Base-by-base conservation (phyloP, 1,140 invertebrate genomes). In the Drosophila oshimai region DNA sequence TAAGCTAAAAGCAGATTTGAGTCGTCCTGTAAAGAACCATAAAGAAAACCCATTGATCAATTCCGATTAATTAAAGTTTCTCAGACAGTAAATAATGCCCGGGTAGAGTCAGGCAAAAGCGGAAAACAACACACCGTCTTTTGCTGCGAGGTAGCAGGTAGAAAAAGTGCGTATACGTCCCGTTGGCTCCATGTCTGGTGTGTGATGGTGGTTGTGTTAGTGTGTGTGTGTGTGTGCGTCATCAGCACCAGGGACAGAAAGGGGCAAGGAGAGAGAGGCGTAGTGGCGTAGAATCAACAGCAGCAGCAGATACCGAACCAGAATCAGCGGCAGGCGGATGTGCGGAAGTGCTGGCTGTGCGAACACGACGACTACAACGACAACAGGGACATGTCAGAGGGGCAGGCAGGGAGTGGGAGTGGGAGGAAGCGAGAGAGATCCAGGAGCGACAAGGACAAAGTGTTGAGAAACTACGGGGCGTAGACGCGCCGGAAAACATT, bases 401-500 rank as follows among this genome's bases (percentile, higher is more conserved):
- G n/a, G n/a, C n/a, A n/a, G n/a, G n/a, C n/a, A n/a, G n/a, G 54
- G 45, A 41, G n/a, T 22, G 33, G 13, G 26, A 49, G 17, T 29
- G 7, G 9, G 18, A 24, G 33, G 39, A 58, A 58, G 39, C 17
- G 29, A 28, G 31, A 24, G 20, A 15, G 31, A 18, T 41, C 3
- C 28, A 18, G 54, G 49, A 50, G 29, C 45, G 50, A 12, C 26
- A 33, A 10, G 46, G 46, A 29, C 47, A 51, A 47, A 13, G 53
- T 46, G 62, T 33, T 61, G 69, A 79, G 80, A 80, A 86, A 84
- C 80, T 84, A 86, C 80, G 44, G 80, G 72, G 65, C 81, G 67
- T 86, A 72, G 74, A 60, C 75, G 80, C 70, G 54, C 47, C 79
- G 80, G 80, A 84, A 84, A 84, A 76, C 84, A 84, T 84, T 84